Percentiles rank a stretch among this genome's conserved stretches.
phyloP scores from a whole-genome alignment of 1,140 invertebrate genomes.

The Pygmarrhopalites habei region DNA sequence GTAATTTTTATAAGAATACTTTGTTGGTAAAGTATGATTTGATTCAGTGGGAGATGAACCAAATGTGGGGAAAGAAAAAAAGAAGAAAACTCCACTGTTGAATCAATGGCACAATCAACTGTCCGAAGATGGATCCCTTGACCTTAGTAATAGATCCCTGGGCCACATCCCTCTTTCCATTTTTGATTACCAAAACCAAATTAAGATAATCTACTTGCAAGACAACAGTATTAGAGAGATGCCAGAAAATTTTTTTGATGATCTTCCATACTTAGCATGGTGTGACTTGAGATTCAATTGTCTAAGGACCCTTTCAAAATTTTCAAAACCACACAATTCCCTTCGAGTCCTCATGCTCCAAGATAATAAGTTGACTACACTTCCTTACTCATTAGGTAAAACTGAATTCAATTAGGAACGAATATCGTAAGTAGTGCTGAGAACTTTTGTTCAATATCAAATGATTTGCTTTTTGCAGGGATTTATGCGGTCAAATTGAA shows the following conservation, averaged over 20 bases:
- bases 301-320: constrained; percentile 15
- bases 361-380: constrained; percentile 17
- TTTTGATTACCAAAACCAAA: constrained; percentile 6
- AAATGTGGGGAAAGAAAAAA: too few relatives aligned
- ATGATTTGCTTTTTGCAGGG: neutral
- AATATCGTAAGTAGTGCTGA: neutral
- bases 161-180: constrained; percentile 7
- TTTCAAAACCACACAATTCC: constrained; percentile 14
- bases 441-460: neutral
- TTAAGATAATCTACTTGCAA: constrained; percentile 29
- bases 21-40: too few relatives aligned
- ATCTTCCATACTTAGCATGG: constrained; percentile 23
- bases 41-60: too few relatives aligned
- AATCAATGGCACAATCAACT: constrained; percentile 7
- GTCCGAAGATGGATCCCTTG: constrained; percentile 8
- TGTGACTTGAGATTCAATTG: constrained; percentile 25
- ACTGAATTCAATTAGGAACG: neutral
- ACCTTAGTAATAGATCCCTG: constrained; percentile 7
- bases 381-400: constrained; percentile 21
- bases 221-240: constrained; percentile 17
- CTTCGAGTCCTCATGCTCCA: constrained; percentile 22
- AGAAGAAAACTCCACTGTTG: neutral
- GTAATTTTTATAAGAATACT: too few relatives aligned
- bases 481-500: neutral
- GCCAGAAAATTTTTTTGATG: constrained; percentile 25